These are phyloP conservation scores for Columba livia DNA, from an alignment of 2,113 vertebrate species.

Conservation along the genomic window DNA sequence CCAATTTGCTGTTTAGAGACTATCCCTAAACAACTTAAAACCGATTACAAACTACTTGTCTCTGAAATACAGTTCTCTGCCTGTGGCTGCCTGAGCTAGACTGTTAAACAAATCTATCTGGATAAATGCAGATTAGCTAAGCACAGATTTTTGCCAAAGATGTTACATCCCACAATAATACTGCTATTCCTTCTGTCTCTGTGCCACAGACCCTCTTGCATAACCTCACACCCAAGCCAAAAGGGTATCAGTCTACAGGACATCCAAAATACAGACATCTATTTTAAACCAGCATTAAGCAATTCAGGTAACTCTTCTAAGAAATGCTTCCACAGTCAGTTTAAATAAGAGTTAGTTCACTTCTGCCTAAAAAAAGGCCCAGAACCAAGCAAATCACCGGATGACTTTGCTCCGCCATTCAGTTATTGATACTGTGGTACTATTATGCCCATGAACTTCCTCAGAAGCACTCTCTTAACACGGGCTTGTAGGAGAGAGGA, in stretches of 20 bases:
- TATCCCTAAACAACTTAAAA: neutral
- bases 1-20: neutral
- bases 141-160: neutral
- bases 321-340: neutral
- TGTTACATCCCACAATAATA: neutral
- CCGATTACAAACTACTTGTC: neutral
- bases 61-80: neutral
- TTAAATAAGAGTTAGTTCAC: neutral
- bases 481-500: neutral
- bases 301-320: neutral
- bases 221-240: neutral
- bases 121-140: neutral
- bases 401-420: neutral
- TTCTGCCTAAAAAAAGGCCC: neutral
- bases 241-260: neutral
- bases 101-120: neutral
- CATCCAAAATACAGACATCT: neutral
- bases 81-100: neutral
- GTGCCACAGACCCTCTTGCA: neutral
- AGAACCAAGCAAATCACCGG: neutral
- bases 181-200: neutral
- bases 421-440: neutral
- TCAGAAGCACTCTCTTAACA: neutral
- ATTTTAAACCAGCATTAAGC: neutral
- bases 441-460: neutral